phyloP scores from a whole-genome alignment of 2,113 vertebrate genomes.

The Prionailurus bengalensis region DNA sequence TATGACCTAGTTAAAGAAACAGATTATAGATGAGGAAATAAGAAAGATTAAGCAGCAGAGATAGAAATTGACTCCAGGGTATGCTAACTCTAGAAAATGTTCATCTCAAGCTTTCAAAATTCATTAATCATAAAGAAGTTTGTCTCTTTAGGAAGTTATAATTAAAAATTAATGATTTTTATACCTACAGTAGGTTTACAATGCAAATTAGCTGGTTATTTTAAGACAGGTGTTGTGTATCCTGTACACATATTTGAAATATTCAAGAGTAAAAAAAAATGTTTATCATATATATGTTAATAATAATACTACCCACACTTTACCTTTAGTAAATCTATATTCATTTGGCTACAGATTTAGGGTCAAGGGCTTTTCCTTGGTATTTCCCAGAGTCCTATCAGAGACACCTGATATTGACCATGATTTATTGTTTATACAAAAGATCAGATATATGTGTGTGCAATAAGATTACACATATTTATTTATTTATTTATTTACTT shows the following conservation, averaged over 20 bases:
- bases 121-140: constrained; percentile 58
- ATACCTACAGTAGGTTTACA: neutral
- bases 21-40: constrained; percentile 54
- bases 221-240: constrained; percentile 11
- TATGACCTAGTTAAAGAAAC: constrained; percentile 68
- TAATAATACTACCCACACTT: neutral
- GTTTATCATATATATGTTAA: constrained; percentile 1
- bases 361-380: neutral
- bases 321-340: constrained; percentile 28
- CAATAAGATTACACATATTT: too few relatives aligned
- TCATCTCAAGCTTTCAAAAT: constrained; percentile 59
- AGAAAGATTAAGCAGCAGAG: constrained; percentile 59
- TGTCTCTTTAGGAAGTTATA: constrained; percentile 40
- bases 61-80: constrained; percentile 59
- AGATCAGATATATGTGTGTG: neutral
- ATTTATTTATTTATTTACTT: too few relatives aligned
- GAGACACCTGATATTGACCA: neutral
- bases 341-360: neutral
- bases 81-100: constrained; percentile 51
- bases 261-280: constrained; percentile 32
- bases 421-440: neutral
- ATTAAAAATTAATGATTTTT: constrained; percentile 65
- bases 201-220: constrained; percentile 35
- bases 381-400: neutral
- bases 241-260: neutral